A percentile compares a stretch with the other conserved stretches of the same genome.
Evolutionary conservation across 2,113 vertebrate genomes (phyloP).

Genomic region (Potamarius usumacintae): DNA sequence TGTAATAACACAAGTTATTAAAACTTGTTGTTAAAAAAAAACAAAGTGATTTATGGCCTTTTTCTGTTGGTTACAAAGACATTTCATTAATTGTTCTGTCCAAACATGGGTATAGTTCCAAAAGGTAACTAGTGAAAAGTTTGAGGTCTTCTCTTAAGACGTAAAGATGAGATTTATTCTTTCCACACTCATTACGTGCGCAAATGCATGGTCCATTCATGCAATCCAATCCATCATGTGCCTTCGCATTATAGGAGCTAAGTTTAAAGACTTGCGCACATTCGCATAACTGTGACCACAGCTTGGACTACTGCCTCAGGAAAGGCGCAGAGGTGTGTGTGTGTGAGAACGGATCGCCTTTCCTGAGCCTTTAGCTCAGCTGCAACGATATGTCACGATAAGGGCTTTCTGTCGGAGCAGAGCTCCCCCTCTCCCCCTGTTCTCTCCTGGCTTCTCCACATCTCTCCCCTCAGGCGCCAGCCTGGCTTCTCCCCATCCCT

Average conservation of each 20-base stretch:
- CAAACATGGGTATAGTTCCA: background rate
- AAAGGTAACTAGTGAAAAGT: background rate
- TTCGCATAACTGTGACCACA: constrained; percentile 3
- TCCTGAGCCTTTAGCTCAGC: constrained; percentile 48
- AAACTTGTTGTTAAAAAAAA: too few species aligned
- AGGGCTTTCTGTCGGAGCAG: constrained; percentile 45
- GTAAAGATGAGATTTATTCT: constrained; percentile 43
- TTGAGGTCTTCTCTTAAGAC: background rate
- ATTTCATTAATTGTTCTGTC: background rate
- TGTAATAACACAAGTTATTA: background rate
- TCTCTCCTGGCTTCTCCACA: background rate
- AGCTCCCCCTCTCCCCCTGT: background rate
- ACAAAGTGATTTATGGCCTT: background rate
- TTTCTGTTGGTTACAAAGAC: background rate
- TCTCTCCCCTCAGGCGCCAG: constrained; percentile 35
- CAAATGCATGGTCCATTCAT: constrained; percentile 46
- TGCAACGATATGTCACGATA: constrained; percentile 51
- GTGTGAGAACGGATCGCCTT: constrained; percentile 43
- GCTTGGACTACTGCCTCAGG: constrained; percentile 30
- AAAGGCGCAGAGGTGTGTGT: background rate
- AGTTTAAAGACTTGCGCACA: constrained; percentile 35
- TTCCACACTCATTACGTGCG: constrained; percentile 4
- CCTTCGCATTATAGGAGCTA: constrained; percentile 26
- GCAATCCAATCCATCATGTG: constrained; percentile 22
- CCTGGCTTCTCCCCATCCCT: constrained; percentile 12